A percentile compares a stretch with the other conserved stretches of the same genome.
These are phyloP conservation scores for Sebastes iracundus DNA, from an alignment of 2,797 vertebrate genomes.

Conservation along the genomic window DNA sequence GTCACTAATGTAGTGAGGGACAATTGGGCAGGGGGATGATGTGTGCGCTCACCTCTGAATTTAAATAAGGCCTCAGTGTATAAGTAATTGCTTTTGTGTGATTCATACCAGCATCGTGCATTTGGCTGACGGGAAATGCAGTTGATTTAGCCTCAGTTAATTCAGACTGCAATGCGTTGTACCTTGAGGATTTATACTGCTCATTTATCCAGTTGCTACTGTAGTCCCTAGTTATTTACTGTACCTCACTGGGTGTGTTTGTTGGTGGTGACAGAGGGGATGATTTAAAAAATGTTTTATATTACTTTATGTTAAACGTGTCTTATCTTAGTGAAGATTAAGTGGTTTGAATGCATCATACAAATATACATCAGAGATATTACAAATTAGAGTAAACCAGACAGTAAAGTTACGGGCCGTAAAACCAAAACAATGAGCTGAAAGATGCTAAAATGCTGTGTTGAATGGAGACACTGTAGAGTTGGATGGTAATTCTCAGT, in stretches of 20 bases:
- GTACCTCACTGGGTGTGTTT: constrained; percentile 52
- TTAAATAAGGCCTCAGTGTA: constrained; percentile 78
- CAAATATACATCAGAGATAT: constrained; percentile 7
- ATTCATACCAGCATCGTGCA: constrained; percentile 67
- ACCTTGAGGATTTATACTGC: constrained; percentile 70
- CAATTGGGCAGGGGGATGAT: constrained; percentile 55
- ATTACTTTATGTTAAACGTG: constrained; percentile 40
- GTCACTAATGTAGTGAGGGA: constrained; percentile 72
- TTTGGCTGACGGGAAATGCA: constrained; percentile 75
- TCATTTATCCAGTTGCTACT: constrained; percentile 64
- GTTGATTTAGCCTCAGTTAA: constrained; percentile 76
- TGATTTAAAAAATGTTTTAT: constrained; percentile 2
- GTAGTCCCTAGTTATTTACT: constrained; percentile 69
- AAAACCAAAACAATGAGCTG: neutral
- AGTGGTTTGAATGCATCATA: constrained; percentile 27
- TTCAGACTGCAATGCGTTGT: constrained; percentile 61
- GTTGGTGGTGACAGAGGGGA: constrained; percentile 42
- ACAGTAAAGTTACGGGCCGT: neutral
- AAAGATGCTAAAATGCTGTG: neutral
- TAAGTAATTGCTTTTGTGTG: constrained; percentile 80
- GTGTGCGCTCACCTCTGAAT: constrained; percentile 74
- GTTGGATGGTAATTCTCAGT: neutral
- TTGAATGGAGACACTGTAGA: neutral
- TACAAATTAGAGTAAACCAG: neutral
- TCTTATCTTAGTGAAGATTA: neutral